Base-by-base conservation (phyloP, 2,888 invertebrate species). In the Diplolepis rosae region DNA sequence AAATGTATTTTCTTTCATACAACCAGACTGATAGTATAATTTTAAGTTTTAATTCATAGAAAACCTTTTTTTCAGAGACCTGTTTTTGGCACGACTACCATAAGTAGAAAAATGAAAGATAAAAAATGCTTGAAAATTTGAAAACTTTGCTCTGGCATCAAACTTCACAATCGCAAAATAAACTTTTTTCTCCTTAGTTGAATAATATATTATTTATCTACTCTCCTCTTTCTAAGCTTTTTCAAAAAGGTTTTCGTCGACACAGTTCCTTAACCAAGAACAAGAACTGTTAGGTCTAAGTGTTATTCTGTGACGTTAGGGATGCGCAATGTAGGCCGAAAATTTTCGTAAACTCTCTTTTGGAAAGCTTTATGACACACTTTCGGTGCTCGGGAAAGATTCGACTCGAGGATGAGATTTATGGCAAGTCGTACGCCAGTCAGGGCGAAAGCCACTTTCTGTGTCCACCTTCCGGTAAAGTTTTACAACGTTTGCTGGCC, bases 371-470 rank as follows among this genome's bases (percentile, higher is more conserved):
- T 76, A 78, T 69, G 75, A 77, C 76, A 74, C 71, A 70, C 73
- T 69, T 68, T 50, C 69, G 66, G 39, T 68, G 69, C 42, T 65
- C 18, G 52, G 30, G 42, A 22, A 61, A 24, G 24, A 61, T 50
- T 51, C 52, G 27, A 24, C n/a, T 56, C 15, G 28, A 48, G 52
- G 32, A 30, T 45, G 50, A 79, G 79, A 83, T 83, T 82, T 83
- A 82, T 80, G 77, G 74, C 74, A 74, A 81, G 84, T 82, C 86
- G 84, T 83, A 82, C 83, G 85, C 81, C 82, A 74, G 66, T 73
- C 82, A 74, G 65, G 75, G 70, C 66, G 72, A 75, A 75, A 71
- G 66, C 68, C 65, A 22, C 54, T 15, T 1, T 32, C 22, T 13
- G 5, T 15, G 30, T 54, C 45, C 69, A 61, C 56, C 67, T 75